Evolutionary conservation across 2,113 vertebrate species (phyloP), one percentile per base, ranked within the genome.

Genomic region (Pedetes capensis): DNA sequence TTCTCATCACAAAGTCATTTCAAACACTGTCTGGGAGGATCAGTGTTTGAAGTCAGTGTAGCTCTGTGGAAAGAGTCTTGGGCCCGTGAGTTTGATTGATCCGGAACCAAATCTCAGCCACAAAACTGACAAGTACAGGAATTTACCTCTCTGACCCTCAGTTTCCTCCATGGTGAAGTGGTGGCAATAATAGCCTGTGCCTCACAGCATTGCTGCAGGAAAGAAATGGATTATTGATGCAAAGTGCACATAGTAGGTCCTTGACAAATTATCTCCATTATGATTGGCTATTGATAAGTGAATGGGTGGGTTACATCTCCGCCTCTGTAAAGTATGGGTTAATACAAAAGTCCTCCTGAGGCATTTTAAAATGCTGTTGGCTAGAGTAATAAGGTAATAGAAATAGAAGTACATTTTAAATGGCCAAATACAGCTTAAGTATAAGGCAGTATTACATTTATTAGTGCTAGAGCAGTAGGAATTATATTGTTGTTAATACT

Each of bases 401-500:
- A 80, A 89, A 66, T 57, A 80, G 94, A 94, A 75, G 64, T 55
- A 29, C 47, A 44, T 76, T 92, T 82, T 72, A 93, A 94, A 59
- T 44, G 44, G 59, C 80, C 90, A 89, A 91, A 84, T 32, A 1
- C 47, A 44, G 22, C 89, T 49, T 87, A 80, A 55, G 49, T 47
- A 9, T 83, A 44, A 91, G 80, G 93, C 64, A 51, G 37, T 25
- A n/a, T 79, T 42, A 29, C 2, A 59, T 71, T 44, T 89, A 91
- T 71, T 87, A 80, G 59, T 32, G 61, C 53, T 22, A 42, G 72
- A 63, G 87, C 53, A 44, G 80, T 22, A 63, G 69, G 80, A 80
- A 87, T 87, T 64, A 76, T 9, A 66, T 53, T 66, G 39, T 63
- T 92, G 85, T 81, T 96, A 94, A 84, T 89, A 75, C 55, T 89